Evolutionary conservation across 2,888 invertebrate species (phyloP).

Genomic region (Julus scandinavius): DNA sequence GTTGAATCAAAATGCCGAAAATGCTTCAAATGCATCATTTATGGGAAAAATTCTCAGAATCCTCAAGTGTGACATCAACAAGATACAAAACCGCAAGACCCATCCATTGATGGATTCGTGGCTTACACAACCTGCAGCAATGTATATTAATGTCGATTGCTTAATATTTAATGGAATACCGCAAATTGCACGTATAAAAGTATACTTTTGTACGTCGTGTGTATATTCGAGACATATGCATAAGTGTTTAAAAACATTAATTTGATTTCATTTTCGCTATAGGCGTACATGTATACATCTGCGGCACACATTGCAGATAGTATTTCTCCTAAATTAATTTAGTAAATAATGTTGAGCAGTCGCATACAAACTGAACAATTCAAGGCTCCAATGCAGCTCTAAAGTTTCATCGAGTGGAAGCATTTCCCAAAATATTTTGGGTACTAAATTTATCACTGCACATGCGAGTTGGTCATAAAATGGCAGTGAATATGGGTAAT

Average conservation of each 20-base stretch:
- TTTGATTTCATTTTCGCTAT: too few species aligned
- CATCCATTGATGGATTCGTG: neutral
- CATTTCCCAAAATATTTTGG: slow-evolving; percentile 7
- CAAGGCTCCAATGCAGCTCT: neutral
- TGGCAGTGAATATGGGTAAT: neutral
- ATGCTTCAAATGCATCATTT: neutral
- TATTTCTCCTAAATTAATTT: neutral
- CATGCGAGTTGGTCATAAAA: neutral
- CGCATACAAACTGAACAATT: neutral
- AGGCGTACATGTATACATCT: neutral
- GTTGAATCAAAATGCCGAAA: neutral
- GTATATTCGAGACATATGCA: too few species aligned
- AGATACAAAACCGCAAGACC: neutral
- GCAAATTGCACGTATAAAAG: too few species aligned
- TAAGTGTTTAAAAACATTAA: too few species aligned
- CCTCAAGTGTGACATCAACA: too few species aligned
- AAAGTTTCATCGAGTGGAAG: slow-evolving; percentile 34
- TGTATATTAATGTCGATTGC: too few species aligned
- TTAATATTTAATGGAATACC: too few species aligned
- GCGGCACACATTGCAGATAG: neutral
- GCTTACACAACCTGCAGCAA: too few species aligned
- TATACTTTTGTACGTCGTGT: too few species aligned
- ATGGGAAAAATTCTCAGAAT: neutral
- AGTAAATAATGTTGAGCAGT: neutral
- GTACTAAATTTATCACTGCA: slow-evolving; percentile 25